Conservation (phyloP, 2,113 vertebrate genomes). For the Apeltes quadracus region DNA sequence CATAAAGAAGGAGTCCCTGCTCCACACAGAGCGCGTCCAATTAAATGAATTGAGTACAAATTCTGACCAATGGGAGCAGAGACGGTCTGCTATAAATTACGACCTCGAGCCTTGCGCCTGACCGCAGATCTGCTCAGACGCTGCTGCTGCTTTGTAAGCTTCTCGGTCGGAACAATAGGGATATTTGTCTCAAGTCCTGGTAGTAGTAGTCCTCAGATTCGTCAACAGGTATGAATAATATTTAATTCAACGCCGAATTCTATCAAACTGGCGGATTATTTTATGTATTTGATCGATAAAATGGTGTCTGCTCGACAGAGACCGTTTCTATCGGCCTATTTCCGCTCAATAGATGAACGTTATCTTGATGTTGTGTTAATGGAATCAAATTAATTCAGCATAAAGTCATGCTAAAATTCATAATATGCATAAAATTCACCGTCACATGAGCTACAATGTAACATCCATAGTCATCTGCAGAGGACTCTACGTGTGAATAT, state of each 20-base stretch:
- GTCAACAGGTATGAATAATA: slow-evolving; percentile 70
- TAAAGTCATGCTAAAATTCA: too few species aligned
- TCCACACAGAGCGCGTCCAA: slow-evolving; percentile 66
- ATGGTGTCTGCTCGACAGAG: not conserved
- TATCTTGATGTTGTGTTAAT: not conserved
- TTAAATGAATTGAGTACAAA: slow-evolving; percentile 91
- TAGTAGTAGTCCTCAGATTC: slow-evolving; percentile 57
- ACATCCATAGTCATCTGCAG: not conserved
- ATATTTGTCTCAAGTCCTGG: slow-evolving; percentile 73
- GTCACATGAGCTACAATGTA: not conserved
- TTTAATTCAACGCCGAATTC: not conserved
- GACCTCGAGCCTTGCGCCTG: not conserved
- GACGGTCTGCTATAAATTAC: slow-evolving; percentile 82
- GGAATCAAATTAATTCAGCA: not conserved
- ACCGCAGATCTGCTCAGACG: slow-evolving; percentile 57
- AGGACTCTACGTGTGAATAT: not conserved
- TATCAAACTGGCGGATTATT: not conserved
- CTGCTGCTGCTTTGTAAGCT: slow-evolving; percentile 12
- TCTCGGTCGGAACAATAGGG: slow-evolving; percentile 67
- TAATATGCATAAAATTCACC: too few species aligned
- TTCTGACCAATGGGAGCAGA: slow-evolving; percentile 84
- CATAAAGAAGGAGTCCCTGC: not conserved
- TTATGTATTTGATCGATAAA: not conserved
- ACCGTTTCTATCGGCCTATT: not conserved
- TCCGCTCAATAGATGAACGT: not conserved